These are phyloP conservation scores for Sakesphorus luctuosus DNA, from an alignment of 2,113 vertebrate genomes.

Conservation along the genomic window DNA sequence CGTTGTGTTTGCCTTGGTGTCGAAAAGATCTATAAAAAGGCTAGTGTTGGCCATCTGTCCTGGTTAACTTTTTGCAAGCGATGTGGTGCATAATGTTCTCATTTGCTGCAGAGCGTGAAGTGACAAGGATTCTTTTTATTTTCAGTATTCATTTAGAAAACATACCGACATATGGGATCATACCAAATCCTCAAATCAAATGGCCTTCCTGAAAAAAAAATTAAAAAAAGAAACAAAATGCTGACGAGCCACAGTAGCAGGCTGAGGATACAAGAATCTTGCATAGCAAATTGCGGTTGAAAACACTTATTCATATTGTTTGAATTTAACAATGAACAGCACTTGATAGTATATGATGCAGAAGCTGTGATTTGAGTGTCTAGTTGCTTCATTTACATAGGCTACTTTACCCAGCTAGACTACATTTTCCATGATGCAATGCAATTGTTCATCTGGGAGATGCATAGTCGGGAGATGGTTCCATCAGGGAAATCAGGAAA, in stretches of 20 bases:
- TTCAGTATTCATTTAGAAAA: background rate
- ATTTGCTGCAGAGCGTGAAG: background rate
- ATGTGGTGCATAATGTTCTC: background rate
- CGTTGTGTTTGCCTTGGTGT: background rate
- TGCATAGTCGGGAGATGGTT: background rate
- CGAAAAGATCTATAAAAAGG: background rate
- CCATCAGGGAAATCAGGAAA: background rate
- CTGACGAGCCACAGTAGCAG: background rate
- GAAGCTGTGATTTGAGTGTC: background rate
- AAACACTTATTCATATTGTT: background rate
- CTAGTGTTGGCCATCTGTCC: background rate
- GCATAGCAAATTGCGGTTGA: background rate
- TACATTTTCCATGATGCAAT: background rate
- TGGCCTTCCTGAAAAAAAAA: background rate
- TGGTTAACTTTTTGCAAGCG: slow-evolving; percentile 25
- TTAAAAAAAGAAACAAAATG: background rate
- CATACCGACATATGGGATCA: background rate
- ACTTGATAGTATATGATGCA: background rate
- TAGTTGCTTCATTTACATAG: background rate
- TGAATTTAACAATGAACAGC: background rate
- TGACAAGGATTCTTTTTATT: background rate
- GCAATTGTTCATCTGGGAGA: background rate
- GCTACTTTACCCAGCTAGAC: background rate
- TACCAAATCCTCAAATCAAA: background rate
- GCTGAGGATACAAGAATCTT: background rate